Conservation (phyloP, 2,113 vertebrate genomes). For the Xiphorhynchus elegans region DNA sequence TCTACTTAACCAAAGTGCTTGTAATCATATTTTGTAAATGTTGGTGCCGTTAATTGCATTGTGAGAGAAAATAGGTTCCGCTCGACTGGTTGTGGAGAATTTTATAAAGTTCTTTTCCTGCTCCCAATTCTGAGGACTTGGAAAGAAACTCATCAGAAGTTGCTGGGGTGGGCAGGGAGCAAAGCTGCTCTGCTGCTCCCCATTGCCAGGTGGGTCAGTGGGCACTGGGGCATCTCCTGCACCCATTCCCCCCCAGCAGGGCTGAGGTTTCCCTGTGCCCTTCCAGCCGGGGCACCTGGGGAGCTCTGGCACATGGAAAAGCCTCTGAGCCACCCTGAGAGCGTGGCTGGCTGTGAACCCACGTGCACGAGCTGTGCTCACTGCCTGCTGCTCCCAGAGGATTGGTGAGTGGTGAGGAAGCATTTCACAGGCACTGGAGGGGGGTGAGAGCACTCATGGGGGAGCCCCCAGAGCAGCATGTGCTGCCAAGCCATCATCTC, state of each 20-base stretch:
- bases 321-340: not conserved
- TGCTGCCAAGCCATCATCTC: rapidly evolving
- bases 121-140: conserved; percentile 83
- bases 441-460: rapidly evolving
- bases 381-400: not conserved
- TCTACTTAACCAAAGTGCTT: conserved; percentile 98
- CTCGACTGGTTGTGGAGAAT: conserved; percentile 91
- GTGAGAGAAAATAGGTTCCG: conserved; percentile 97
- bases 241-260: rapidly evolving
- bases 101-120: conserved; percentile 92
- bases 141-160: conserved; percentile 80
- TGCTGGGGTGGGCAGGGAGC: not conserved
- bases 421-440: not conserved
- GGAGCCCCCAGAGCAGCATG: rapidly evolving
- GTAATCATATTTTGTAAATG: conserved; percentile 99
- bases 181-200: not conserved
- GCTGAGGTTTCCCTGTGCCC: not conserved
- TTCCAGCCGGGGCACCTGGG: not conserved
- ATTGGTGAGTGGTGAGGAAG: not conserved
- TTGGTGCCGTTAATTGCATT: conserved; percentile 99
- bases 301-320: not conserved
- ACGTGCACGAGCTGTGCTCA: not conserved
- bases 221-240: not conserved
- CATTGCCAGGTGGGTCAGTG: rapidly evolving
- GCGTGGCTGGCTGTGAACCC: not conserved